Conservation (phyloP, 2,113 vertebrate species). For the Tachysurus vachellii region DNA sequence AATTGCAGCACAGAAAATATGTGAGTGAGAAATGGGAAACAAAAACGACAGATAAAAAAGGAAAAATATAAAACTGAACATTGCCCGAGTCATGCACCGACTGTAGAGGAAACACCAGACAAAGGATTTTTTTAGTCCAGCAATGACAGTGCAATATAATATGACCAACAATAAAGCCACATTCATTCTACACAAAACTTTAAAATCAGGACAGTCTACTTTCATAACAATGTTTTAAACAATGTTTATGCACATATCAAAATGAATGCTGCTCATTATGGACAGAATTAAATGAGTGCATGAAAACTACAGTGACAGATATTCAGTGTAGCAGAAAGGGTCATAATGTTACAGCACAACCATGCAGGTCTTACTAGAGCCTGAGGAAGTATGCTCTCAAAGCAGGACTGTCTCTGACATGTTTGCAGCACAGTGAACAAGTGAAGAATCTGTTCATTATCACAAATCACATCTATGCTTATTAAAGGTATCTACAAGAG, state of each 20-base stretch:
- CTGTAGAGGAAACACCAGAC: background rate
- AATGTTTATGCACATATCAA: slow-evolving; percentile 1
- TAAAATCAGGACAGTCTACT: background rate
- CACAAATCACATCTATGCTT: background rate
- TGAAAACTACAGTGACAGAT: background rate
- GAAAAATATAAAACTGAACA: slow-evolving; percentile 18
- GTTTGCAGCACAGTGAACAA: background rate
- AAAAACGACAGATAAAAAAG: background rate
- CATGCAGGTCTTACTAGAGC: background rate
- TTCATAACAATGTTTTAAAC: background rate
- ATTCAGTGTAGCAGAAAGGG: background rate
- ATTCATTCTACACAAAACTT: background rate
- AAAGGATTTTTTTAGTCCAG: background rate
- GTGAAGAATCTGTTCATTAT: background rate
- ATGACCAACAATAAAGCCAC: background rate
- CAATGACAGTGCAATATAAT: background rate
- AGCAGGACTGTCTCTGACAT: background rate
- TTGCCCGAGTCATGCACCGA: slow-evolving; percentile 22
- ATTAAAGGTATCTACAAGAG: background rate
- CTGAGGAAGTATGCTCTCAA: background rate
- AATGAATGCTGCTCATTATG: slow-evolving; percentile 13
- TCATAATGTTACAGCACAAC: slow-evolving; percentile 16
- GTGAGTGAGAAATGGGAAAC: background rate
- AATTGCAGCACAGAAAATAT: slow-evolving; percentile 81
- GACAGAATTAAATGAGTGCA: background rate